Base-by-base conservation (phyloP, 2,113 vertebrate genomes). In the Sceloporus tristichus region DNA sequence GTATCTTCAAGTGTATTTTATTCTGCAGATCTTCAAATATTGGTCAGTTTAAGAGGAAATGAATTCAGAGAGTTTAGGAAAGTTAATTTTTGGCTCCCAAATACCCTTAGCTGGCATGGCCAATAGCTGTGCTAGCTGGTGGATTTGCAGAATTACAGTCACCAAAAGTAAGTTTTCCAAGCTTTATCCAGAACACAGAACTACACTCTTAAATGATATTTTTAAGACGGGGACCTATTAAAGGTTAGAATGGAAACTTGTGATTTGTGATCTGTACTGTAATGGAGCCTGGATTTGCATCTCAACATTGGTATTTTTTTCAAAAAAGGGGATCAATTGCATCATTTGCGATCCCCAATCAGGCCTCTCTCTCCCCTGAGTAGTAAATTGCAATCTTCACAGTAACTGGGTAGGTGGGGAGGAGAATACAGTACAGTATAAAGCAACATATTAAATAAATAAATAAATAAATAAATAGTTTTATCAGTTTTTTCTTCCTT, bases 11-110 rank as follows among this genome's bases (percentile, higher is more conserved):
- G 9, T 62, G 29, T 0, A 0, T 74, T 8, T 75, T 0, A 40
- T 75, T 48, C 86, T 73, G 59, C 14, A 25, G 76, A 19, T 25
- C 18, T 29, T 1, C 79, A 53, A 10, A 34, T 0, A 8, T 3
- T 5, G 0, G 29, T 1, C 0, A 0, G 0, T 40, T 77, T 6
- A 29, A 0, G n/a, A 54, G 18, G 18, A 34, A 73, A 34, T 3
- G 29, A 75, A 11, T n/a, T 71, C 27, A 16, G 59, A 16, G 9
- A 27, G n/a, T 38, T 38, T 18, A 18, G 73, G 40, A 75, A 3
- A 19, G 9, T 2, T 21, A n/a, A 34, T 59, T 10, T 4, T 59
- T 62, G 18, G 13, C 13, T 62, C 1, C 59, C 59, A 62, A 18
- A 62, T 62, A 62, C 3, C 59, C 59, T 18, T 14, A 59, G 56